Evolutionary conservation across 2,113 vertebrate genomes (phyloP).

Genomic region (Hiodon tergisus): DNA sequence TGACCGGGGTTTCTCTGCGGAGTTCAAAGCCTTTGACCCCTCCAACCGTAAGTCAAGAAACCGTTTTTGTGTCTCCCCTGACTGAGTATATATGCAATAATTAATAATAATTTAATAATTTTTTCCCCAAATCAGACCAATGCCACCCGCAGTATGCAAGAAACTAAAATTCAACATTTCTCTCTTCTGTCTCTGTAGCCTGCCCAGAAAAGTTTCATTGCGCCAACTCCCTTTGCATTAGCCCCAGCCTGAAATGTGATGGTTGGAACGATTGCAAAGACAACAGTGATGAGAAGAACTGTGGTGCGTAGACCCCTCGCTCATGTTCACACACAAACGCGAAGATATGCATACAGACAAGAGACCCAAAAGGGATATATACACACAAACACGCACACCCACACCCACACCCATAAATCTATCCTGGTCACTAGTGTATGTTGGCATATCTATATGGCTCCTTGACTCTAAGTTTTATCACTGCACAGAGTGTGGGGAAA

Average conservation of each 20-base stretch:
- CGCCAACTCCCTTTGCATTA: constrained; percentile 71
- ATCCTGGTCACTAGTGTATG: too few species aligned
- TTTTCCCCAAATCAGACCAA: not conserved
- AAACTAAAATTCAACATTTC: not conserved
- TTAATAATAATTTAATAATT: not conserved
- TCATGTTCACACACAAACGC: not conserved
- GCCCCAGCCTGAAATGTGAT: constrained; percentile 63
- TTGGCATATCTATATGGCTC: too few species aligned
- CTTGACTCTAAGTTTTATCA: too few species aligned
- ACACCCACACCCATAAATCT: not conserved
- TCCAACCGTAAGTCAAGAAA: constrained; percentile 67
- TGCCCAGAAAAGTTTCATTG: constrained; percentile 75
- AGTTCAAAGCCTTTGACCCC: constrained; percentile 75
- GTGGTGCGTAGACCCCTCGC: constrained; percentile 64
- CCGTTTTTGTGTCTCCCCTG: too few species aligned
- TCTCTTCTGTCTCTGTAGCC: constrained; percentile 44
- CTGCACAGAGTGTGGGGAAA: constrained; percentile 49
- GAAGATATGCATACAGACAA: not conserved
- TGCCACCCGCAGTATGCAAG: not conserved
- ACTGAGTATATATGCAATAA: not conserved
- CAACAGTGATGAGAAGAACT: constrained; percentile 70
- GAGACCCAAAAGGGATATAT: too few species aligned
- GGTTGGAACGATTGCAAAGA: constrained; percentile 83
- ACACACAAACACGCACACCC: not conserved
- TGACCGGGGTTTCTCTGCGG: constrained; percentile 71